Evolutionary conservation across 2,113 vertebrate species (phyloP).

Genomic region (Passer montanus): DNA sequence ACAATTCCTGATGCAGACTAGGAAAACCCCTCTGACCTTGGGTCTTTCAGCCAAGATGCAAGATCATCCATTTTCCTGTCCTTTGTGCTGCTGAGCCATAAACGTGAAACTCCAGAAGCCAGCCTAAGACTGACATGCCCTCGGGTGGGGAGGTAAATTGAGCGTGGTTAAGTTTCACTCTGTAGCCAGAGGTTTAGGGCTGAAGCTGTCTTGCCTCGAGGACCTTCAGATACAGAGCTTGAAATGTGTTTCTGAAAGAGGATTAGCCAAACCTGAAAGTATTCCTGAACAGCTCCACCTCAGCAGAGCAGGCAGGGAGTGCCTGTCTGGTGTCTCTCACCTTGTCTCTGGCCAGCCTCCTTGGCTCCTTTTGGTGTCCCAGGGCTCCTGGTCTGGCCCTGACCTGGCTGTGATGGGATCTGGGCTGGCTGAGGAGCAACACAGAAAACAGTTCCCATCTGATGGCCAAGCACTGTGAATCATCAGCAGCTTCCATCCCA

Average conservation of each 20-base stretch:
- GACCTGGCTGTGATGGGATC: not conserved
- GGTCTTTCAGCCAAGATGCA: not conserved
- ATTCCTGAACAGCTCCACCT: not conserved
- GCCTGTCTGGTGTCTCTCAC: not conserved
- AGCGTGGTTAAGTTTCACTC: not conserved
- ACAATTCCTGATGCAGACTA: not conserved
- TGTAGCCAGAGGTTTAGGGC: not conserved
- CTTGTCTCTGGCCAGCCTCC: not conserved
- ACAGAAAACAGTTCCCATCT: not conserved
- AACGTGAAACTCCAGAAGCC: not conserved
- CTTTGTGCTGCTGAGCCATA: not conserved
- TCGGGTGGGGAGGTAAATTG: not conserved
- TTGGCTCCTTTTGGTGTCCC: not conserved
- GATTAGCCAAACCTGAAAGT: not conserved
- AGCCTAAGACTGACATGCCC: not conserved
- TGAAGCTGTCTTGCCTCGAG: not conserved
- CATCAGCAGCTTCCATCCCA: not conserved
- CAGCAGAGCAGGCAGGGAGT: not conserved
- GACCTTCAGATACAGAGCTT: not conserved
- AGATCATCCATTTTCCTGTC: not conserved
- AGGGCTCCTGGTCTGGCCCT: not conserved
- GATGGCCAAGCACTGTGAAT: not conserved
- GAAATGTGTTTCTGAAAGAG: not conserved
- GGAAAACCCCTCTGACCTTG: not conserved
- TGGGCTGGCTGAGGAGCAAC: not conserved